Conservation (phyloP, 2,888 invertebrate genomes). For the Phania funesta region DNA sequence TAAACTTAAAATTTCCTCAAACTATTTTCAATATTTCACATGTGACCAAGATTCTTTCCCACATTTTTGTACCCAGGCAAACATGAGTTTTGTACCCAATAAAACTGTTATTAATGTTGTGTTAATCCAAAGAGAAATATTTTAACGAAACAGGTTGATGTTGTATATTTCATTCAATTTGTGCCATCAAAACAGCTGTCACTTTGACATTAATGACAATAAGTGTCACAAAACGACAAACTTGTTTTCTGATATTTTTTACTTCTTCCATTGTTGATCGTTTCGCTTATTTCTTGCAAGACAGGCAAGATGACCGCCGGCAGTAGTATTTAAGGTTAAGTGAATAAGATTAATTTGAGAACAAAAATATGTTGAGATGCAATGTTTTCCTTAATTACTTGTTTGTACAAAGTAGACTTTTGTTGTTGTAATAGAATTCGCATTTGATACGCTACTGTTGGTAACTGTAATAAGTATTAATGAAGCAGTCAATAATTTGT, state of each 20-base stretch:
- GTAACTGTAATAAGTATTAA: no score
- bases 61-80: background rate
- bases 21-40: background rate
- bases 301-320: background rate
- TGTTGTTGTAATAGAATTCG: no score
- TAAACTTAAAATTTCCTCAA: background rate
- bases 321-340: background rate
- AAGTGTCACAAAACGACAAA: conserved; percentile 27
- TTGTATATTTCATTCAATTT: conserved; percentile 25
- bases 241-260: background rate
- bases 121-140: background rate
- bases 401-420: background rate
- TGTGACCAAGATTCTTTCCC: background rate
- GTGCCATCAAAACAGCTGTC: conserved; percentile 44
- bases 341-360: conserved; percentile 33
- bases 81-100: background rate
- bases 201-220: conserved; percentile 57
- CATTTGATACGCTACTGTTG: no score
- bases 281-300: background rate
- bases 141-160: conserved; percentile 34
- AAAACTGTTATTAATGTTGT: background rate
- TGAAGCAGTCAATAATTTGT: no score
- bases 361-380: background rate
- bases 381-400: background rate
- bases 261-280: background rate